Conservation (phyloP, 2,888 invertebrate genomes). For the Eremobia ochroleuca region DNA sequence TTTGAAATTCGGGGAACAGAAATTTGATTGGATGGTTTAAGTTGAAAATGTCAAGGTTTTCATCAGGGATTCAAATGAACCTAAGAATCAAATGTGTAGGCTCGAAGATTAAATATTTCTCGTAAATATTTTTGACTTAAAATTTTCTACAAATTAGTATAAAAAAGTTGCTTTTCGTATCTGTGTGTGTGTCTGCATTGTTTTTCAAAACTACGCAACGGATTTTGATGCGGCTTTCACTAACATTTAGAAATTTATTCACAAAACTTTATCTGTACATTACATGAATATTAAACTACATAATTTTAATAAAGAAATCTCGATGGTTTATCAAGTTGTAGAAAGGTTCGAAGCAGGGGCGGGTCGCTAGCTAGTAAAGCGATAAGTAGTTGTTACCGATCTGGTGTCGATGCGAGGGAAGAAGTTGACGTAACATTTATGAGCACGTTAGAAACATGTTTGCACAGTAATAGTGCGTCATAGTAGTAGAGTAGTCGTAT, state of each 20-base stretch:
- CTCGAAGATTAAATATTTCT: not conserved
- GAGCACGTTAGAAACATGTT: constrained; percentile 7
- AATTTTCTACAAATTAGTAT: not conserved
- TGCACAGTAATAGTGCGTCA: not conserved
- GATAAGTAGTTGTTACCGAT: not conserved
- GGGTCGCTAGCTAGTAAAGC: not conserved
- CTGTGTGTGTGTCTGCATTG: too few species aligned
- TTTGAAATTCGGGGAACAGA: constrained; percentile 38
- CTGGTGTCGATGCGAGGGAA: not conserved
- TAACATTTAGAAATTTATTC: not conserved
- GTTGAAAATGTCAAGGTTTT: not conserved
- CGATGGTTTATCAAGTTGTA: not conserved
- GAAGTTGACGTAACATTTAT: not conserved
- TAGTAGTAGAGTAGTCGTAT: not conserved
- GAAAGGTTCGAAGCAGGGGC: not conserved
- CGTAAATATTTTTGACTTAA: too few species aligned
- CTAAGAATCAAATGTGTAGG: not conserved
- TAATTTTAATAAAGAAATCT: not conserved
- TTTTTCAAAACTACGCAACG: not conserved
- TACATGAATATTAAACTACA: not conserved
- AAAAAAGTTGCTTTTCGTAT: too few species aligned
- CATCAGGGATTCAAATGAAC: not conserved
- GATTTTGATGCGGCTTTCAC: not conserved
- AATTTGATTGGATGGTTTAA: constrained; percentile 4
- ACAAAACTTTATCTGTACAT: not conserved